phyloP scores from a whole-genome alignment of 2,888 invertebrate species.

The Andrena hattorfiana region DNA sequence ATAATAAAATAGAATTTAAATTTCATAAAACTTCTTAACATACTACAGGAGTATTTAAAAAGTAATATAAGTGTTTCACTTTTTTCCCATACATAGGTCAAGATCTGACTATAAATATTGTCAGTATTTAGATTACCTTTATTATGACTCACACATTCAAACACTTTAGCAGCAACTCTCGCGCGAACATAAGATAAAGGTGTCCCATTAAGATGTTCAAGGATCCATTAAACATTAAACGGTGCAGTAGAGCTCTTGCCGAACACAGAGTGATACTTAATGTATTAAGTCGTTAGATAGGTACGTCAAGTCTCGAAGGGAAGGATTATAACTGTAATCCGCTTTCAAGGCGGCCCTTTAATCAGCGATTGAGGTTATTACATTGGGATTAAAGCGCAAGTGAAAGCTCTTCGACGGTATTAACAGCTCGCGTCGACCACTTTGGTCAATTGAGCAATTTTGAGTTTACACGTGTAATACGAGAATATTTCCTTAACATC shows the following conservation, averaged over 20 bases:
- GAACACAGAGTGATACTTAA: background rate
- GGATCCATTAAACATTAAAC: background rate
- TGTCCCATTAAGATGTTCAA: background rate
- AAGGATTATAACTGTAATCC: conserved; percentile 1
- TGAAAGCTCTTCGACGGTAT: background rate
- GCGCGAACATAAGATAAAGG: background rate
- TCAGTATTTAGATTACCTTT: too few relatives aligned
- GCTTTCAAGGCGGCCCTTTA: conserved; percentile 1
- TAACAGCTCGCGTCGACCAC: background rate
- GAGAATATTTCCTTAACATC: background rate
- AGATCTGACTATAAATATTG: too few relatives aligned
- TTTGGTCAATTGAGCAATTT: background rate
- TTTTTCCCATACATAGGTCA: too few relatives aligned
- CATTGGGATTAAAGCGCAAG: background rate
- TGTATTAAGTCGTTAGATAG: background rate
- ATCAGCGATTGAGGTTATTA: background rate
- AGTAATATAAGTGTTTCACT: too few relatives aligned
- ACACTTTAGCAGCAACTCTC: background rate
- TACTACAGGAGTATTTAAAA: too few relatives aligned
- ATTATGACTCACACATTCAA: too few relatives aligned
- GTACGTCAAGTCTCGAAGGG: background rate
- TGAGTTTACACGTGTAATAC: background rate
- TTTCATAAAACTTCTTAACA: too few relatives aligned
- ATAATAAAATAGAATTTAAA: too few relatives aligned
- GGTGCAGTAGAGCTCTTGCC: background rate